phyloP scores from a whole-genome alignment of 1,140 invertebrate species.

The Chrysomallon squamiferum region DNA sequence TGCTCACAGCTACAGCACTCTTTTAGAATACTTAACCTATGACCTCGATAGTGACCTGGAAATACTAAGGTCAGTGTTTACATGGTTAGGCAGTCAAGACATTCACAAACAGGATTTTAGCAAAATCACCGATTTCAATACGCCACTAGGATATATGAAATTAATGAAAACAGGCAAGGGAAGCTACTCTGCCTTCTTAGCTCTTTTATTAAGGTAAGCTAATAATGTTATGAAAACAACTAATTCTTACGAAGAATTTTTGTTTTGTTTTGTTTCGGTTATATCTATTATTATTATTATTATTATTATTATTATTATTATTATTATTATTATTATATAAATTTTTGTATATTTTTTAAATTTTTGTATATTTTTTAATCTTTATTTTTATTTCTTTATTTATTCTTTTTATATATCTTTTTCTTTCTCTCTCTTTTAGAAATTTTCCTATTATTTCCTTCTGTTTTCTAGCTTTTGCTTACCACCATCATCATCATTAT shows the following conservation, averaged over 20 bases:
- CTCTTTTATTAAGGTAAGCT: constrained; percentile 73
- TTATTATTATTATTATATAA: not conserved
- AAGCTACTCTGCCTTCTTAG: constrained; percentile 97
- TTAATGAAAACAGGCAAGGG: constrained; percentile 99
- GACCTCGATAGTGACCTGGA: constrained; percentile 16
- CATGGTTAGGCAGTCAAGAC: constrained; percentile 23
- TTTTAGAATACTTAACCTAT: constrained; percentile 10
- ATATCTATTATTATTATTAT: not conserved
- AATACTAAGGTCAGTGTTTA: constrained; percentile 23
- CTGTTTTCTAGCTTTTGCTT: no score
- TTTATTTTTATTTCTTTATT: no score
- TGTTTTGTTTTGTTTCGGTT: no score
- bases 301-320: not conserved
- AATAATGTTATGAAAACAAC: no score
- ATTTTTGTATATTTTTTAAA: not conserved
- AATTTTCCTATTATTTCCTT: no score
- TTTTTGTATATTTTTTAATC: not conserved
- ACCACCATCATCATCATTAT: no score
- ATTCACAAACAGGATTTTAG: constrained; percentile 7
- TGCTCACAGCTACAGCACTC: constrained; percentile 9
- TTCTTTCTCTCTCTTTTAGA: no score
- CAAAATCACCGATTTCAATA: constrained; percentile 73
- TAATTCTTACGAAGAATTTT: no score
- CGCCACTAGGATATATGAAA: constrained; percentile 90
- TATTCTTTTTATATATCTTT: no score